Evolutionary conservation across 2,113 vertebrate genomes (phyloP).

Genomic region (Lampris megalopsis): DNA sequence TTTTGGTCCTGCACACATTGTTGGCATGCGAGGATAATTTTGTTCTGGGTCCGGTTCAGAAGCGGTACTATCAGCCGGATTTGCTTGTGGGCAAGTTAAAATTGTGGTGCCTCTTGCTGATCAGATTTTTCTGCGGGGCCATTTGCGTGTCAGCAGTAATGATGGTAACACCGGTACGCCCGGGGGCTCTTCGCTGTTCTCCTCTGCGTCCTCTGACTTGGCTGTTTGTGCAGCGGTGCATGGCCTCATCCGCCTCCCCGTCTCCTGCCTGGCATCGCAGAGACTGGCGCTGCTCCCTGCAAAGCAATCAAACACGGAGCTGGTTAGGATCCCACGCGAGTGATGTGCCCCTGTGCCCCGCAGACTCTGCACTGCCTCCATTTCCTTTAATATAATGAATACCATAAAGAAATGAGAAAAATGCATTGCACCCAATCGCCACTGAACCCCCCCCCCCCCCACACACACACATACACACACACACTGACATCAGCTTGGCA

Average conservation of each 20-base stretch:
- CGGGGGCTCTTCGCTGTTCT: slow-evolving; percentile 10
- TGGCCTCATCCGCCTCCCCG: slow-evolving; percentile 17
- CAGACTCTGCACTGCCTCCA: too few species aligned
- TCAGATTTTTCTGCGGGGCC: not conserved
- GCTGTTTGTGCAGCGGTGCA: not conserved
- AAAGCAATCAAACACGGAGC: too few species aligned
- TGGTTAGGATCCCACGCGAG: too few species aligned
- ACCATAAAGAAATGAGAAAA: too few species aligned
- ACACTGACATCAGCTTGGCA: too few species aligned
- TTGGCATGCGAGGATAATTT: slow-evolving; percentile 14
- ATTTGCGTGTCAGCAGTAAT: slow-evolving; percentile 34
- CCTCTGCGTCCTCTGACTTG: not conserved
- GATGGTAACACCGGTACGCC: slow-evolving; percentile 10
- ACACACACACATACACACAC: too few species aligned
- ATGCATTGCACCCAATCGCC: too few species aligned
- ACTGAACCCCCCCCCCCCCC: too few species aligned
- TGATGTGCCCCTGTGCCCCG: too few species aligned
- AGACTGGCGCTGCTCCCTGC: too few species aligned
- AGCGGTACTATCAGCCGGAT: not conserved
- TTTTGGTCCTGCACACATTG: slow-evolving; percentile 40
- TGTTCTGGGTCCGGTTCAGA: slow-evolving; percentile 9
- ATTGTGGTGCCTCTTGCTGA: not conserved
- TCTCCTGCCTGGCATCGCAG: too few species aligned
- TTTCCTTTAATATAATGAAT: too few species aligned
- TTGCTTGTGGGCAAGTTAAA: not conserved